phyloP scores from a whole-genome alignment of 2,888 invertebrate genomes.

The Physocephala rufipes region DNA sequence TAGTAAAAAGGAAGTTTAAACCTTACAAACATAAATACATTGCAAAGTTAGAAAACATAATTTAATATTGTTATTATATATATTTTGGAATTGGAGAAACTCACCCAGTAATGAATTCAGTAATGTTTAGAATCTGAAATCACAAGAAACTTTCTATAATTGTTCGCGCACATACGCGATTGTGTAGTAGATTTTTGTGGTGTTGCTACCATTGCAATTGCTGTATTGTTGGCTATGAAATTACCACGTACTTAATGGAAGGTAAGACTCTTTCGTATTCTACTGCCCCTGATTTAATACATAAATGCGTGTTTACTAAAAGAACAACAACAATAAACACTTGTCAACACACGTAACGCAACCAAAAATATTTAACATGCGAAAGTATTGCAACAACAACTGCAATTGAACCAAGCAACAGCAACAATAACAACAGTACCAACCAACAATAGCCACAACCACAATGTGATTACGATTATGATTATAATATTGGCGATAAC shows the following conservation, averaged over 20 bases:
- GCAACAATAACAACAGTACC: not conserved
- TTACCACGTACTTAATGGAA: not conserved
- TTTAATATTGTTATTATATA: too few relatives aligned
- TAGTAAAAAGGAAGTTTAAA: too few relatives aligned
- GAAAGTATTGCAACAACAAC: not conserved
- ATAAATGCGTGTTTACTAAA: not conserved
- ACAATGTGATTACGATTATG: not conserved
- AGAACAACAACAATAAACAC: not conserved
- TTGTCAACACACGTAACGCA: not conserved
- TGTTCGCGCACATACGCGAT: not conserved
- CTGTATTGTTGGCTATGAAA: conserved; percentile 1
- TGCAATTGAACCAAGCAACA: not conserved
- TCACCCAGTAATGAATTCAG: not conserved
- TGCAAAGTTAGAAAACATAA: too few relatives aligned
- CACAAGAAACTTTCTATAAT: not conserved
- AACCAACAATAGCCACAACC: not conserved
- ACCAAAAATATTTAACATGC: not conserved
- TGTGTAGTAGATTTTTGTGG: not conserved
- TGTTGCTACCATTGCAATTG: not conserved
- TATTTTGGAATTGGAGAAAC: too few relatives aligned
- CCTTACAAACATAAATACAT: too few relatives aligned
- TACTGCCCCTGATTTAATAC: not conserved
- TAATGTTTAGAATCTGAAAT: not conserved
- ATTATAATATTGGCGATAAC: not conserved
- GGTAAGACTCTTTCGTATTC: conserved; percentile 4